phyloP scores from a whole-genome alignment of 2,888 invertebrate species.

The Heteropelma amictum region DNA sequence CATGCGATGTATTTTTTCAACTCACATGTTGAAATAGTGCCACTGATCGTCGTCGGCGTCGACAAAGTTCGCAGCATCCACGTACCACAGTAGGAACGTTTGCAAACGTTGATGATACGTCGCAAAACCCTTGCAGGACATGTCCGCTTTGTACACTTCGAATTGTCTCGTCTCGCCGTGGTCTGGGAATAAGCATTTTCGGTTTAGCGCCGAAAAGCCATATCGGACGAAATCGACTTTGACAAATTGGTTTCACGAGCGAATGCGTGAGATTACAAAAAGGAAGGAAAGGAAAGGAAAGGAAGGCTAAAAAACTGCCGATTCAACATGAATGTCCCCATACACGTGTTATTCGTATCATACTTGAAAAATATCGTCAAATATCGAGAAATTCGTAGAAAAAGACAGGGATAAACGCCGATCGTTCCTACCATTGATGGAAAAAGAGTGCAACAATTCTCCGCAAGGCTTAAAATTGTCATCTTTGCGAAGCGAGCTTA shows the following conservation, averaged over 20 bases:
- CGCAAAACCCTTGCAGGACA: constrained; percentile 85
- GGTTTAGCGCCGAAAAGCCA: neutral
- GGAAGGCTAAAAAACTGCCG: too few relatives aligned
- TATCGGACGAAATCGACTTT: too few relatives aligned
- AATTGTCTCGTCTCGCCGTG: constrained; percentile 79
- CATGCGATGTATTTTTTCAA: constrained; percentile 58
- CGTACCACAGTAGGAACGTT: constrained; percentile 95
- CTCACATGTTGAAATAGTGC: constrained; percentile 91
- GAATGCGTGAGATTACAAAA: too few relatives aligned
- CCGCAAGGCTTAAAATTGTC: constrained; percentile 89
- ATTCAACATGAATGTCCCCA: too few relatives aligned
- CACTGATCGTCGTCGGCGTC: constrained; percentile 95
- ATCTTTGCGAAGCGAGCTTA: constrained; percentile 84
- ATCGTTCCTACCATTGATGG: constrained; percentile 78
- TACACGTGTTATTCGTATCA: too few relatives aligned
- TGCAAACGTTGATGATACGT: constrained; percentile 91
- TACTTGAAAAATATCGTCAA: too few relatives aligned
- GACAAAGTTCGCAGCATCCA: constrained; percentile 97
- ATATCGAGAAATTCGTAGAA: too few relatives aligned
- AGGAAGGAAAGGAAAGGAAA: too few relatives aligned
- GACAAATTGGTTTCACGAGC: too few relatives aligned
- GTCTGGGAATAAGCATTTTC: constrained; percentile 60
- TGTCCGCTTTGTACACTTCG: constrained; percentile 90
- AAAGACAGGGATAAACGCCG: neutral
- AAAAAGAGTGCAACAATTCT: constrained; percentile 83